These are phyloP conservation scores for Phortica magna DNA, from an alignment of 2,888 invertebrate genomes.

Conservation along the genomic window DNA sequence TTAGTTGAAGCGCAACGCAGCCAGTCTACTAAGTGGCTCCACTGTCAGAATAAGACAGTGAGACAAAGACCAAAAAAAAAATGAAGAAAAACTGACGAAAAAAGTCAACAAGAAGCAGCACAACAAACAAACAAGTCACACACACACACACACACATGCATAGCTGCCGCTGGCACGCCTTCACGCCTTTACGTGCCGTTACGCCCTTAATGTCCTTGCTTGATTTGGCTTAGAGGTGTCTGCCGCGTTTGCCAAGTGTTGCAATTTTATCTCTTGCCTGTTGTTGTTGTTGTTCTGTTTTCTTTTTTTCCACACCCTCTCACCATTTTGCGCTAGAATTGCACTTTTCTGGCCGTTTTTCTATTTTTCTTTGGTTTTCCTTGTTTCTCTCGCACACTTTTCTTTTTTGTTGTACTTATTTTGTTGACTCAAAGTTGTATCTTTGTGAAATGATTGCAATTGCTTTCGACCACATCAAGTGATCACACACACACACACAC, in stretches of 20 bases:
- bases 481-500: not conserved
- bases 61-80: too few relatives aligned
- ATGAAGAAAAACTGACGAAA: not conserved
- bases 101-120: conserved; percentile 22
- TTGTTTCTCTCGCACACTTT: not conserved
- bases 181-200: not conserved
- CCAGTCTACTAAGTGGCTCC: conserved; percentile 59
- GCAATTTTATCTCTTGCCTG: not conserved
- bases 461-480: conserved; percentile 21
- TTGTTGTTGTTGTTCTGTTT: conserved; percentile 5
- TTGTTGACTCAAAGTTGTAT: not conserved
- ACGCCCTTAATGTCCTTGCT: conserved; percentile 1
- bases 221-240: conserved; percentile 24
- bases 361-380: not conserved
- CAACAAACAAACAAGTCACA: conserved; percentile 8
- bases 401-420: not conserved
- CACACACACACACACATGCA: conserved; percentile 22
- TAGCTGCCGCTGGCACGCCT: conserved; percentile 6
- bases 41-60: conserved; percentile 45
- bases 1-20: conserved; percentile 38
- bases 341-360: conserved; percentile 55
- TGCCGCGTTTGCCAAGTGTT: conserved; percentile 55
- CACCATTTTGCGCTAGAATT: too few relatives aligned
- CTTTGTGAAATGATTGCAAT: conserved; percentile 44
- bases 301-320: too few relatives aligned